Evolutionary conservation across 2,797 vertebrate species (phyloP).

Genomic region (Microchirus variegatus): DNA sequence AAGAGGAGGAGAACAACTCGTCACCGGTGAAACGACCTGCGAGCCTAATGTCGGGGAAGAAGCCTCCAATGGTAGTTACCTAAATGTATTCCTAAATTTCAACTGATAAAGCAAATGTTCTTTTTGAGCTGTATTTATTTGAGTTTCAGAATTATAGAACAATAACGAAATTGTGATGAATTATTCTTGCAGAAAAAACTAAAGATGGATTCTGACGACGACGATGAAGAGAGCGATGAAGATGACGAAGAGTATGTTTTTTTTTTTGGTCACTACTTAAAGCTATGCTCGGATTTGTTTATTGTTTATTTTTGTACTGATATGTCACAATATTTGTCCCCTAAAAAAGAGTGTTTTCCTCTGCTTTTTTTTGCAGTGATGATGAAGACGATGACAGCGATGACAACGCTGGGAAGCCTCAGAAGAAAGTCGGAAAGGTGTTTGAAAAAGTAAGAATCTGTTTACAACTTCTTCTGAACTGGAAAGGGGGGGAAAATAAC

Average conservation of each 20-base stretch:
- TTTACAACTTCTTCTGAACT: no score
- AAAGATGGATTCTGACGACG: conserved; percentile 81
- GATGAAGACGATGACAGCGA: conserved; percentile 75
- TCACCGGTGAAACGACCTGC: conserved; percentile 83
- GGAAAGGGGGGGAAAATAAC: no score
- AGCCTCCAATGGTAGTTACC: conserved; percentile 63
- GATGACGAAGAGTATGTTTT: conserved; percentile 76
- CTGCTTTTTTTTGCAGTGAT: conserved; percentile 55
- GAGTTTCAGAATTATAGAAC: no score
- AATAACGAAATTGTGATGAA: fast-evolving
- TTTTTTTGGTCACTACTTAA: background rate
- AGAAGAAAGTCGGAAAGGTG: conserved; percentile 61
- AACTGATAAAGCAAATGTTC: no score
- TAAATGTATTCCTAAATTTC: background rate
- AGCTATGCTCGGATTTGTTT: no score
- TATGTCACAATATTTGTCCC: background rate
- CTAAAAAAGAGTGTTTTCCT: background rate
- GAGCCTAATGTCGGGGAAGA: conserved; percentile 63
- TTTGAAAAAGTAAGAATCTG: conserved; percentile 66
- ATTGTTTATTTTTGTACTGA: background rate
- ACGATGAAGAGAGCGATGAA: conserved; percentile 73
- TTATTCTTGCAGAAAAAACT: conserved; percentile 78
- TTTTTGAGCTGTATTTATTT: no score
- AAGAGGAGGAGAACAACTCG: conserved; percentile 83
- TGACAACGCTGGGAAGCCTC: conserved; percentile 66